Evolutionary conservation across 2,888 invertebrate species (phyloP).

Genomic region (Drosophila eohydei): DNA sequence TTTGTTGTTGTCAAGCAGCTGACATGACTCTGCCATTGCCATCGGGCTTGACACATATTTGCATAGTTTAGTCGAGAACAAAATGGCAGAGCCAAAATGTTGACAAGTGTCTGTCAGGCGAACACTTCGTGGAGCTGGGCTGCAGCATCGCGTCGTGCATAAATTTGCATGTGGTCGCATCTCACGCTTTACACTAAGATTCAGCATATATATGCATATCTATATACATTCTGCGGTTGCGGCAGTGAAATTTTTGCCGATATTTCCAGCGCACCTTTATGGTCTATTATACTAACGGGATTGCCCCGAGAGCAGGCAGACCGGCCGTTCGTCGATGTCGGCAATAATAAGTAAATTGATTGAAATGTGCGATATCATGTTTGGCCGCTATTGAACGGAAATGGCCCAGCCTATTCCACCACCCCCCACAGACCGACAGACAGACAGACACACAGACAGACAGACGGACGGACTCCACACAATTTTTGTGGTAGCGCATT

Average conservation of each 20-base stretch:
- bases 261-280: conserved; percentile 73
- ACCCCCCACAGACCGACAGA: not conserved
- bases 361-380: conserved; percentile 80
- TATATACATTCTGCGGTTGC: conserved; percentile 33
- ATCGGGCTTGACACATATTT: conserved; percentile 71
- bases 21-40: conserved; percentile 73
- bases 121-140: conserved; percentile 37
- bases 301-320: conserved; percentile 68
- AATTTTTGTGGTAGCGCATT: conserved; percentile 76
- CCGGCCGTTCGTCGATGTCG: conserved; percentile 39
- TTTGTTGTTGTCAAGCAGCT: conserved; percentile 75
- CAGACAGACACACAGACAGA: not conserved
- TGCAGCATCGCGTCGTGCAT: conserved; percentile 43
- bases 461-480: conserved; percentile 8
- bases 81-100: conserved; percentile 68
- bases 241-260: conserved; percentile 52
- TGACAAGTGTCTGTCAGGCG: conserved; percentile 76
- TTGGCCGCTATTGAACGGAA: conserved; percentile 71
- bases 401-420: conserved; percentile 40
- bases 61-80: conserved; percentile 71
- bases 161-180: conserved; percentile 76
- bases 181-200: conserved; percentile 63
- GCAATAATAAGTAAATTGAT: conserved; percentile 76
- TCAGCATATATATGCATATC: conserved; percentile 21
- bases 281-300: conserved; percentile 79